These are phyloP conservation scores for Rhagologus leucostigma DNA, from an alignment of 2,113 vertebrate genomes.

Conservation along the genomic window DNA sequence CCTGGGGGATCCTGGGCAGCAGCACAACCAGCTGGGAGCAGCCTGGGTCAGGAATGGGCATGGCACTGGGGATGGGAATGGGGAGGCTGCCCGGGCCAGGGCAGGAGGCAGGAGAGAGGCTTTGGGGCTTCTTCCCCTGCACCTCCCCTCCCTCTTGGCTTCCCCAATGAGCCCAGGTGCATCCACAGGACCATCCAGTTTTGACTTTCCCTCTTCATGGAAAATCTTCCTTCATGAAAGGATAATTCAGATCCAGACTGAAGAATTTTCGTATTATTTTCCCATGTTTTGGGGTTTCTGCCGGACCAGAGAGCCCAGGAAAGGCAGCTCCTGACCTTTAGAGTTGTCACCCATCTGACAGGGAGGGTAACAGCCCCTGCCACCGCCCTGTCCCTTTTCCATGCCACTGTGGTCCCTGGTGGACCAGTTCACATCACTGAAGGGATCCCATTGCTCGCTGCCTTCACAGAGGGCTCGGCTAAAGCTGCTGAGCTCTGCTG, in stretches of 20 bases:
- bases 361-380: background rate
- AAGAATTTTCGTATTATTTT: fast-evolving
- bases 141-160: background rate
- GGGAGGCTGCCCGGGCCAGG: background rate
- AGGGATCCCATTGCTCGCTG: background rate
- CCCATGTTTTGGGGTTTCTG: background rate
- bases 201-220: background rate
- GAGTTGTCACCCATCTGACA: background rate
- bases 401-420: background rate
- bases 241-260: background rate
- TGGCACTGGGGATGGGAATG: background rate
- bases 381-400: background rate
- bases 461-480: background rate
- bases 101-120: background rate
- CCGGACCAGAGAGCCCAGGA: background rate
- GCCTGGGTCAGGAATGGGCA: background rate
- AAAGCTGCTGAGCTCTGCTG: background rate
- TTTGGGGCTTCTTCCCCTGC: background rate
- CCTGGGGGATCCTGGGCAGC: background rate
- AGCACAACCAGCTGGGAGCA: background rate
- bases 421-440: background rate
- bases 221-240: background rate
- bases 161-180: fast-evolving
- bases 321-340: background rate
- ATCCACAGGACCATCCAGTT: background rate